These are phyloP conservation scores for Hirtodrosophila cameraria DNA, from an alignment of 2,888 invertebrate species.

Conservation along the genomic window DNA sequence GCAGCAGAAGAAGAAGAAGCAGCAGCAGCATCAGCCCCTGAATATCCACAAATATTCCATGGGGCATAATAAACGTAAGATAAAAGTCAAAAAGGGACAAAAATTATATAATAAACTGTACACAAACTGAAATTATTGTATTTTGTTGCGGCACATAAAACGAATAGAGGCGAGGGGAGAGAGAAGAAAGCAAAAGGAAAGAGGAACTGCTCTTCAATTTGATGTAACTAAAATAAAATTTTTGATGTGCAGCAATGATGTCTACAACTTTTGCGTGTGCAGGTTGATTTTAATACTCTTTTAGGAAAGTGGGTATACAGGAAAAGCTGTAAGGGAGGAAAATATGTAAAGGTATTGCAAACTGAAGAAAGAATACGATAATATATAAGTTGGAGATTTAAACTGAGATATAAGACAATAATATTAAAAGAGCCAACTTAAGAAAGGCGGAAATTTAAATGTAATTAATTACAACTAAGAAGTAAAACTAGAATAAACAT, in stretches of 20 bases:
- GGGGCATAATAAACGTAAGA: conserved; percentile 79
- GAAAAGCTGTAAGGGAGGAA: neutral
- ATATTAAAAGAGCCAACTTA: no score
- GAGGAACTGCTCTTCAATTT: conserved; percentile 34
- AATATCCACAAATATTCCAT: conserved; percentile 70
- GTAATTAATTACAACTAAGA: no score
- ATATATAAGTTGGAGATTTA: no score
- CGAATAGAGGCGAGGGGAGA: rapidly evolving
- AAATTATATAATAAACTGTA: conserved; percentile 78
- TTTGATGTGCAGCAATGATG: conserved; percentile 46
- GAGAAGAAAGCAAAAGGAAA: neutral
- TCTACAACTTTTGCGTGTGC: conserved; percentile 24
- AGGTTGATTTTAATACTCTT: conserved; percentile 18
- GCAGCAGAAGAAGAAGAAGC: conserved; percentile 40
- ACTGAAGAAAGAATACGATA: no score
- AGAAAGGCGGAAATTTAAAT: no score
- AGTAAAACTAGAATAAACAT: no score
- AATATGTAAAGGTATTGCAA: no score
- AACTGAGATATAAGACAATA: no score
- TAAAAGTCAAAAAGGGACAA: conserved; percentile 79
- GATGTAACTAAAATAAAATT: conserved; percentile 55
- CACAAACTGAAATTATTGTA: conserved; percentile 71
- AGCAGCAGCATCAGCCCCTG: conserved; percentile 37
- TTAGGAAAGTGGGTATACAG: neutral
- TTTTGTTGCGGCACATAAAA: conserved; percentile 31